These are phyloP conservation scores for Dromas ardeola DNA, from an alignment of 2,113 vertebrate genomes.

Conservation along the genomic window DNA sequence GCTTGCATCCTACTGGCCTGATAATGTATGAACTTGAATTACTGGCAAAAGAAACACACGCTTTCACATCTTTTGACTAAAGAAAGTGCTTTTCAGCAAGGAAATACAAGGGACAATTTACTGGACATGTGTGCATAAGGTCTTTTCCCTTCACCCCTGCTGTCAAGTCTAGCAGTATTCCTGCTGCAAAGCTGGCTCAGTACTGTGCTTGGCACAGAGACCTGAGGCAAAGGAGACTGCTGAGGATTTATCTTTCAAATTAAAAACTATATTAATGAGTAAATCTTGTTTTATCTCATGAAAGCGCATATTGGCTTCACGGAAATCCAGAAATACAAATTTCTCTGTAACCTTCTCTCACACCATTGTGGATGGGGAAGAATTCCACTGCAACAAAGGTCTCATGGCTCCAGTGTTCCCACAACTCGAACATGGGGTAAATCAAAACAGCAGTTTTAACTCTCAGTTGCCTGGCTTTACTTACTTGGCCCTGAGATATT, in stretches of 20 bases:
- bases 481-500: neutral
- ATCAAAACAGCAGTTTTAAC: neutral
- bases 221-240: neutral
- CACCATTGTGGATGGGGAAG: neutral
- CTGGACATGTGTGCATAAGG: neutral
- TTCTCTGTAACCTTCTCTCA: neutral
- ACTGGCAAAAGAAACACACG: neutral
- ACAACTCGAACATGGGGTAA: neutral
- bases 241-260: neutral
- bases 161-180: neutral
- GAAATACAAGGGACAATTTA: neutral
- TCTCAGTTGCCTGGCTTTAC: neutral
- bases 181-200: slow-evolving; percentile 38
- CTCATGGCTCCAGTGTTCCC: neutral
- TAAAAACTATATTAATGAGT: neutral
- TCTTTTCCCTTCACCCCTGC: neutral
- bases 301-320: neutral
- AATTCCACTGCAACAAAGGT: neutral
- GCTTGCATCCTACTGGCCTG: neutral
- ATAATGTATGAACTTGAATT: neutral
- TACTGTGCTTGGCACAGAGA: neutral
- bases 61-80: neutral
- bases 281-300: neutral
- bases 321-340: neutral
- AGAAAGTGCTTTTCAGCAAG: neutral